phyloP scores from a whole-genome alignment of 2,797 vertebrate species.

The Chiropotes sagulatus region DNA sequence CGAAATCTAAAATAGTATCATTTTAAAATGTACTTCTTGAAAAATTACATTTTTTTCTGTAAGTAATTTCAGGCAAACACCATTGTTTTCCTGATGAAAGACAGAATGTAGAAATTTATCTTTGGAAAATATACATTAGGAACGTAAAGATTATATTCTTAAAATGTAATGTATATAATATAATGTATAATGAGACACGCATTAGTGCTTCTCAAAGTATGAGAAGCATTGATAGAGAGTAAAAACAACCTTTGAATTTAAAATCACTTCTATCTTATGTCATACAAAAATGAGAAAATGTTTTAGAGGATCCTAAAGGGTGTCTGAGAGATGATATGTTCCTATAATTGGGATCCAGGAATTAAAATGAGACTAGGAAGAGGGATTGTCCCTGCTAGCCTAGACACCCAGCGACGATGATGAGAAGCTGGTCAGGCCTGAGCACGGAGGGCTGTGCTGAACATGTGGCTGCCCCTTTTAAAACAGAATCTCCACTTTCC shows the following conservation, averaged over 20 bases:
- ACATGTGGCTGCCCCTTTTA: not conserved
- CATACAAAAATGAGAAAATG: not conserved
- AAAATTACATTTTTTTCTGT: not conserved
- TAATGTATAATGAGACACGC: not conserved
- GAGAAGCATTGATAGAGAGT: not conserved
- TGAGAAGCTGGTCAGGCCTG: no score
- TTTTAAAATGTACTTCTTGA: not conserved
- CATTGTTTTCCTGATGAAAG: not conserved
- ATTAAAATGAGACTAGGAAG: not conserved
- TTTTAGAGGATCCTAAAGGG: not conserved
- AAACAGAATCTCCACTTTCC: not conserved
- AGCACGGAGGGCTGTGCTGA: rapidly evolving
- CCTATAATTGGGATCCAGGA: not conserved
- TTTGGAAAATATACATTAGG: not conserved
- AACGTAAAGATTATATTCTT: not conserved
- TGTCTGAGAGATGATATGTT: not conserved
- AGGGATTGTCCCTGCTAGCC: no score
- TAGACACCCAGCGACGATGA: rapidly evolving
- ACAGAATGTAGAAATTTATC: not conserved
- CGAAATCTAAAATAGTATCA: not conserved
- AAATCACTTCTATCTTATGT: not conserved
- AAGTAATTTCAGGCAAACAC: not conserved
- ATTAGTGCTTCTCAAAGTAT: not conserved
- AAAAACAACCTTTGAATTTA: not conserved
- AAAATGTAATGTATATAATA: not conserved